phyloP scores from a whole-genome alignment of 2,888 invertebrate genomes.

The Pterostichus madidus region DNA sequence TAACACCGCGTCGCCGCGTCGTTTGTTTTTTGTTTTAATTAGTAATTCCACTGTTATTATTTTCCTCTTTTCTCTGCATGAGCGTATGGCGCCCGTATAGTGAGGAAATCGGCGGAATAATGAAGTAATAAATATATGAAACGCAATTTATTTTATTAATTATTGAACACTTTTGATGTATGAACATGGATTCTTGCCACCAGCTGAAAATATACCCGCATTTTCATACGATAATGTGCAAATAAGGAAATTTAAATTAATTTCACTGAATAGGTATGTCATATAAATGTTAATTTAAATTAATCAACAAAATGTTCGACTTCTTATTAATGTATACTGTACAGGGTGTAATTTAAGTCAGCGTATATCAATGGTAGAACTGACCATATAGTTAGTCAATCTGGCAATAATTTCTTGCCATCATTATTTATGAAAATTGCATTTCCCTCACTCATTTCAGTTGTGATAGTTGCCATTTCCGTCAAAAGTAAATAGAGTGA shows the following conservation, averaged over 20 bases:
- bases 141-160: slow-evolving; percentile 52
- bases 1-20: slow-evolving; percentile 29
- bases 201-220: slow-evolving; percentile 38
- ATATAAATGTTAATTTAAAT: slow-evolving; percentile 26
- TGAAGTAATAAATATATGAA: slow-evolving; percentile 57
- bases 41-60: slow-evolving; percentile 49
- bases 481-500: no score
- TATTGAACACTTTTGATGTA: slow-evolving; percentile 36
- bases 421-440: no score
- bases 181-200: background rate
- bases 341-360: no score
- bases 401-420: no score
- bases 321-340: no score
- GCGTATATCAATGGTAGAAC: no score
- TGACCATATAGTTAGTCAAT: no score
- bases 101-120: slow-evolving; percentile 40
- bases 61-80: slow-evolving; percentile 39
- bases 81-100: slow-evolving; percentile 27
- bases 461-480: no score
- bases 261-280: background rate
- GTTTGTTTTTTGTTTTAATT: slow-evolving; percentile 54
- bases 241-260: slow-evolving; percentile 24
- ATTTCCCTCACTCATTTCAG: no score
- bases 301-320: slow-evolving; percentile 10
- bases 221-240: background rate